These are phyloP conservation scores for Eupithecia centaureata DNA, from an alignment of 2,888 invertebrate species.

Conservation along the genomic window DNA sequence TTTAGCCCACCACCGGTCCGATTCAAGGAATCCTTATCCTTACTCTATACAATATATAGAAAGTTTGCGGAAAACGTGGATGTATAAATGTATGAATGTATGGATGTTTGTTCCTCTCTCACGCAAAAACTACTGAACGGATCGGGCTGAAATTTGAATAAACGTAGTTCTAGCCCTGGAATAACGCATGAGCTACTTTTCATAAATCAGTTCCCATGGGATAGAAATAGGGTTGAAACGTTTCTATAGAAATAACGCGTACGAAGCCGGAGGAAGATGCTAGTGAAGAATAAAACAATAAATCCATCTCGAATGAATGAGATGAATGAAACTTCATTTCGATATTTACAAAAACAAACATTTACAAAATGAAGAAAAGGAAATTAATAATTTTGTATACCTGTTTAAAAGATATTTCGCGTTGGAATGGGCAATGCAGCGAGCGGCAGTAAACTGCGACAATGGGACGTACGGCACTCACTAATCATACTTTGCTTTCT, in stretches of 20 bases:
- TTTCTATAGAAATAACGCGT: too few species aligned
- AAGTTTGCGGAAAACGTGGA: too few species aligned
- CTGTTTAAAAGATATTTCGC: constrained; percentile 61
- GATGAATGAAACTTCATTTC: not conserved
- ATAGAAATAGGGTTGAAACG: too few species aligned
- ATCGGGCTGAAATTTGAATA: too few species aligned
- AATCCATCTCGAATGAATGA: not conserved
- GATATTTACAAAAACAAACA: not conserved
- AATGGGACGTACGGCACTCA: constrained; percentile 80
- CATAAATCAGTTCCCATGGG: too few species aligned
- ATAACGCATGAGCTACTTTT: too few species aligned
- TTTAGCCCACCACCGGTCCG: not conserved
- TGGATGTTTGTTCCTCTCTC: too few species aligned
- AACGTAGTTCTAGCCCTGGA: too few species aligned
- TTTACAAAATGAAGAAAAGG: not conserved
- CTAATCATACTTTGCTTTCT: constrained; percentile 84
- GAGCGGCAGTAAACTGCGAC: constrained; percentile 74
- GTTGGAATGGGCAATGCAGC: constrained; percentile 68
- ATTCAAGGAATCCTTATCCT: not conserved
- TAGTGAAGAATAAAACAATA: not conserved
- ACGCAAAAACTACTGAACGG: too few species aligned
- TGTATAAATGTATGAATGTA: too few species aligned
- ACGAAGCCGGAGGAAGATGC: too few species aligned
- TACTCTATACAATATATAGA: too few species aligned
- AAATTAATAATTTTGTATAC: constrained; percentile 4